phyloP scores from a whole-genome alignment of 2,113 vertebrate genomes.

The Picathartes gymnocephalus region DNA sequence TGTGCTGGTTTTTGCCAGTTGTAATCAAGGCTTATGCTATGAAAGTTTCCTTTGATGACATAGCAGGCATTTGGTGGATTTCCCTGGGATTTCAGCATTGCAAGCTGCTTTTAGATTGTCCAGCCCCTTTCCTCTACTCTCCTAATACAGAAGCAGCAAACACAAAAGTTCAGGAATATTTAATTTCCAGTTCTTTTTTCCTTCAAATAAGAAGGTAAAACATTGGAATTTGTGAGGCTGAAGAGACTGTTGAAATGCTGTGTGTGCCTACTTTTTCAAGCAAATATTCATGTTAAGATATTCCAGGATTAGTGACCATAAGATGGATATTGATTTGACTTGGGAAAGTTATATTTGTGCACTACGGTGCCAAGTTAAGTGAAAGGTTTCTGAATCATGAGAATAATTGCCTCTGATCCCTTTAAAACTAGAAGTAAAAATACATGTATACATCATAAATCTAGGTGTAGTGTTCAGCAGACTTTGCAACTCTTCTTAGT shows the following conservation, averaged over 20 bases:
- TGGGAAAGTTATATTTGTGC: neutral
- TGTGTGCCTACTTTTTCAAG: neutral
- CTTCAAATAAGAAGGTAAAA: neutral
- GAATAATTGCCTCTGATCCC: neutral
- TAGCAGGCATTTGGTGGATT: neutral
- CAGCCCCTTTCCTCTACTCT: neutral
- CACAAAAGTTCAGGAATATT: neutral
- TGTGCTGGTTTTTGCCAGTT: neutral
- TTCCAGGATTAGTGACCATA: neutral
- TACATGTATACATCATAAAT: neutral
- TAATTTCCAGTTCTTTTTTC: neutral
- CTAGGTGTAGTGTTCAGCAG: neutral
- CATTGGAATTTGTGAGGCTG: neutral
- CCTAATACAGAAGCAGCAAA: neutral
- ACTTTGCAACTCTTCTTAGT: neutral
- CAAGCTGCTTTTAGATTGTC: neutral
- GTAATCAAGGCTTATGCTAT: neutral
- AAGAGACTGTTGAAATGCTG: neutral
- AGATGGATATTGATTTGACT: neutral
- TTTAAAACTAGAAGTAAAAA: neutral
- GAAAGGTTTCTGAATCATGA: neutral
- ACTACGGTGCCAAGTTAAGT: neutral
- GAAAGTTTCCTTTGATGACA: neutral
- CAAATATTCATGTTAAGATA: neutral
- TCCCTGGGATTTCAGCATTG: neutral